Conservation (phyloP, 2,888 invertebrate genomes). For the Clostera curtula region DNA sequence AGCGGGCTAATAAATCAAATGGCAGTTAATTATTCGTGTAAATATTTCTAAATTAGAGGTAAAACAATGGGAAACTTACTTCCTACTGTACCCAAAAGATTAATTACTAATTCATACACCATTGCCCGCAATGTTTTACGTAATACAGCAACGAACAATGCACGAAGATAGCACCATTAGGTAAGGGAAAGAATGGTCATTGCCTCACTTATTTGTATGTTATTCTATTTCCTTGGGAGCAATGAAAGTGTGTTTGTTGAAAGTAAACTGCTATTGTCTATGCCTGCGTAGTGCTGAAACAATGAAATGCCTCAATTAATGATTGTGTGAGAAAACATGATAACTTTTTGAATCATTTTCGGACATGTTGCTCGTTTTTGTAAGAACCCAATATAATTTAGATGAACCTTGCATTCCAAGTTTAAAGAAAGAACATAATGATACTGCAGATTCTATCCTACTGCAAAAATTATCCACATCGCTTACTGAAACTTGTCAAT, state of each 20-base stretch:
- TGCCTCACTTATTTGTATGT: slow-evolving; percentile 57
- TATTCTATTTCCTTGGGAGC: slow-evolving; percentile 46
- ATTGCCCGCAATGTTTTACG: slow-evolving; percentile 58
- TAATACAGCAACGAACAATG: slow-evolving; percentile 63
- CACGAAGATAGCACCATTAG: slow-evolving; percentile 58
- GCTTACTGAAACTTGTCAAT: no score
- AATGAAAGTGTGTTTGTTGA: slow-evolving; percentile 47
- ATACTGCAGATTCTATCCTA: no score
- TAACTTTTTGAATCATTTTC: slow-evolving; percentile 15
- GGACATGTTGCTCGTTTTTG: slow-evolving; percentile 1
- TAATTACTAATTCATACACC: slow-evolving; percentile 59
- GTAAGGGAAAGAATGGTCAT: slow-evolving; percentile 58
- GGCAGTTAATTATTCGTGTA: no score
- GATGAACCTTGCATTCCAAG: no score
- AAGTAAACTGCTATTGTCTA: slow-evolving; percentile 42
- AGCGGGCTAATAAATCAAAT: no score
- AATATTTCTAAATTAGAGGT: slow-evolving; percentile 15
- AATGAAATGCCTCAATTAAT: slow-evolving; percentile 27
- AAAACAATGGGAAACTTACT: slow-evolving; percentile 52
- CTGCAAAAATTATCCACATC: no score
- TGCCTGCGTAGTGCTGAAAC: slow-evolving; percentile 20
- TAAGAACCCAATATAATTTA: no score
- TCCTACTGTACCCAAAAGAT: slow-evolving; percentile 53
- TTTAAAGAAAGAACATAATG: no score
- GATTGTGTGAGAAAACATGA: slow-evolving; percentile 24